phyloP scores from a whole-genome alignment of 2,797 vertebrate genomes.

The Hippoglossus hippoglossus region DNA sequence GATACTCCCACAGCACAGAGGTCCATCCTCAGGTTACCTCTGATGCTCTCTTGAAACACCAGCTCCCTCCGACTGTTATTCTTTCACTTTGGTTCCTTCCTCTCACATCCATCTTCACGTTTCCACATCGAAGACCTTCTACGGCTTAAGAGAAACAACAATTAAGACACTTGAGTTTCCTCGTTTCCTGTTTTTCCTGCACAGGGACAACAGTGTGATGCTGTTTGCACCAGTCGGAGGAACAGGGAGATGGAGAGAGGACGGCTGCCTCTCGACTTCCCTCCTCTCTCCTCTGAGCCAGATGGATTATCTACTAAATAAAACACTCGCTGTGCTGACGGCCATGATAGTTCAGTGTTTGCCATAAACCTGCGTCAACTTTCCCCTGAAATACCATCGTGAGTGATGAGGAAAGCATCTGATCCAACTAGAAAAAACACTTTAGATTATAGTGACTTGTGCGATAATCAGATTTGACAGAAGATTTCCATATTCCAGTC shows the following conservation, averaged over 20 bases:
- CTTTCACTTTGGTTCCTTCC: conserved; percentile 11
- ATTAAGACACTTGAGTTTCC: too few relatives aligned
- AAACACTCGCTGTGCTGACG: conserved; percentile 11
- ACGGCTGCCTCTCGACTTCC: conserved; percentile 1
- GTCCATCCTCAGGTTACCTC: conserved; percentile 81
- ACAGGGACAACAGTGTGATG: too few relatives aligned
- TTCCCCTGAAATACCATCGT: not conserved
- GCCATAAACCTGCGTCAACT: not conserved
- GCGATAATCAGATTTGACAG: too few relatives aligned
- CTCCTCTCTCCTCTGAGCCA: conserved; percentile 21
- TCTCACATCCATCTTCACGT: not conserved
- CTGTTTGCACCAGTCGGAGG: too few relatives aligned
- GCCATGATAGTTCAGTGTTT: conserved; percentile 2
- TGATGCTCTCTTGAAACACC: conserved; percentile 71
- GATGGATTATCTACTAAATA: conserved; percentile 27
- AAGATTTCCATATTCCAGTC: too few relatives aligned
- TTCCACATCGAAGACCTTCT: not conserved
- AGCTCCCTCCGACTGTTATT: conserved; percentile 33
- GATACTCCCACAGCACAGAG: conserved; percentile 82
- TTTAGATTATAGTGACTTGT: too few relatives aligned
- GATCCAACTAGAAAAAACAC: too few relatives aligned
- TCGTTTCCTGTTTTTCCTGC: too few relatives aligned
- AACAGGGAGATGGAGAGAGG: not conserved
- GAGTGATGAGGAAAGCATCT: not conserved
- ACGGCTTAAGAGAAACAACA: too few relatives aligned